Evolutionary conservation across 1,140 invertebrate species (phyloP).

Genomic region (Ganaspis sp.): DNA sequence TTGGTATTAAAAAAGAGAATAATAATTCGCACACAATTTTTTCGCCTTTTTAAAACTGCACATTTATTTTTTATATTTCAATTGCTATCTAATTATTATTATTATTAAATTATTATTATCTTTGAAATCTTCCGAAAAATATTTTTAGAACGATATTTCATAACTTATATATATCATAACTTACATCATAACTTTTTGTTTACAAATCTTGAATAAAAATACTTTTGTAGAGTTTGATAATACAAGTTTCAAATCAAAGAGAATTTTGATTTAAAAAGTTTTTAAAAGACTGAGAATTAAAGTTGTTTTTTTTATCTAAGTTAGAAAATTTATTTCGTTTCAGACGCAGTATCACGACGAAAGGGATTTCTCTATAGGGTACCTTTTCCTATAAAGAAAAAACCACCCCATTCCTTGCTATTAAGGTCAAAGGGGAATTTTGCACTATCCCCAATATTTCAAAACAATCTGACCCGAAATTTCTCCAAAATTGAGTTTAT

Average conservation of each 20-base stretch:
- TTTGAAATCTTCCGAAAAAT: no score
- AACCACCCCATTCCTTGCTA: neutral
- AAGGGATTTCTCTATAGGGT: neutral
- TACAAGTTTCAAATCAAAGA: neutral
- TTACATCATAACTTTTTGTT: neutral
- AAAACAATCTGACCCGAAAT: slow-evolving; percentile 1
- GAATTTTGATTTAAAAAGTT: neutral
- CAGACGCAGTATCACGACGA: no score
- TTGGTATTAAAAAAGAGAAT: neutral
- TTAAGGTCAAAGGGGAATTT: slow-evolving; percentile 2
- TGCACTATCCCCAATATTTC: neutral
- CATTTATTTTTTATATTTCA: no score
- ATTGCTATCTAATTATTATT: no score
- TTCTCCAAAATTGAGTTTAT: neutral
- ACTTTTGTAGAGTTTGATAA: neutral
- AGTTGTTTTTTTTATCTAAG: neutral
- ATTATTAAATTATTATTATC: no score
- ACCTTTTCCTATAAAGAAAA: neutral
- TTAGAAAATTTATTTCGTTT: no score
- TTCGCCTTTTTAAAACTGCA: neutral
- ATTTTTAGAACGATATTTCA: no score
- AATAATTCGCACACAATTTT: neutral
- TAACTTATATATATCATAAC: no score
- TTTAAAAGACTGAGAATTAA: neutral
- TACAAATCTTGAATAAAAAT: neutral